A percentile compares a stretch with the other conserved stretches of the same genome.
phyloP scores from a whole-genome alignment of 2,113 vertebrate genomes.

The Poecile atricapillus region DNA sequence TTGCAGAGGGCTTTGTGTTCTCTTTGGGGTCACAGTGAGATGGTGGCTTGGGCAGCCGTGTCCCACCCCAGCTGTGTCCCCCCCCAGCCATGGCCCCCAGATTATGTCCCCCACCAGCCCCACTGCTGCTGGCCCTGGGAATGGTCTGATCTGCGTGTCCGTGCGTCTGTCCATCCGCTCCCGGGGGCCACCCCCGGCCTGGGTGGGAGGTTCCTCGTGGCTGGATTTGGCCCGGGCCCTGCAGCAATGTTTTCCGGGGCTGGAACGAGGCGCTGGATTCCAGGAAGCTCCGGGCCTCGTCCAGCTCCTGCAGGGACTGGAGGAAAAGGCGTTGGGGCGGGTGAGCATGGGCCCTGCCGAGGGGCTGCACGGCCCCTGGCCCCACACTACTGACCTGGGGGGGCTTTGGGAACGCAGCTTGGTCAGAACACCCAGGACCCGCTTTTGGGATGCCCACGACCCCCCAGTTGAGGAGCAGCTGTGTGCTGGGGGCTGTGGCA shows the following conservation, averaged over 20 bases:
- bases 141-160: background rate
- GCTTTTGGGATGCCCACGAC: background rate
- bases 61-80: background rate
- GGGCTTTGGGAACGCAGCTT: fast-evolving
- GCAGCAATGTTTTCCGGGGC: slow-evolving; percentile 25
- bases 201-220: slow-evolving; percentile 31
- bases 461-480: fast-evolving
- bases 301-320: slow-evolving; percentile 51
- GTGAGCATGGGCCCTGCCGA: background rate
- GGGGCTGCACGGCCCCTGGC: background rate
- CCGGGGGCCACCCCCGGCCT: background rate
- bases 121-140: background rate
- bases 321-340: slow-evolving; percentile 39
- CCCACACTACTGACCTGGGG: background rate
- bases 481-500: fast-evolving
- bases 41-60: background rate
- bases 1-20: background rate
- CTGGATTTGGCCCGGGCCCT: slow-evolving; percentile 35
- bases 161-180: background rate
- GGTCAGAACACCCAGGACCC: background rate
- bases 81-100: background rate
- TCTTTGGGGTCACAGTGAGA: background rate
- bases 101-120: background rate
- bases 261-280: slow-evolving; percentile 39
- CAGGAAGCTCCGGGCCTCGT: slow-evolving; percentile 39